phyloP scores from a whole-genome alignment of 2,888 invertebrate genomes.

The Erebia epiphron region DNA sequence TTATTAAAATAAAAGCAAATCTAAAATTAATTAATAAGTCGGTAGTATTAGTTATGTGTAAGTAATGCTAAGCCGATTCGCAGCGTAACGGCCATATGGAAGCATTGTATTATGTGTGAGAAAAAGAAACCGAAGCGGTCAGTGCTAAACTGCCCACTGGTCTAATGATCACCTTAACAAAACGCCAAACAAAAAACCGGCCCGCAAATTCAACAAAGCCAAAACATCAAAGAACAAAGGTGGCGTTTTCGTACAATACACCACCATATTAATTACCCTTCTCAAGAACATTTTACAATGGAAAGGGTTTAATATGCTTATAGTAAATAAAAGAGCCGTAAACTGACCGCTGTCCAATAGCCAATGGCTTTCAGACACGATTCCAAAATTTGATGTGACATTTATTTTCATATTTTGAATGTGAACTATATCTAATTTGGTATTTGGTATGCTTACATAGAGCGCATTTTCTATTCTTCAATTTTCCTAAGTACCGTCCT shows the following conservation, averaged over 20 bases:
- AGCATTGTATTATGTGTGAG: conserved; percentile 63
- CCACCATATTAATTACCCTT: conserved; percentile 78
- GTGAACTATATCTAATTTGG: no score
- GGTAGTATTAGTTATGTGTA: no score
- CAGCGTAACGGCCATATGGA: conserved; percentile 58
- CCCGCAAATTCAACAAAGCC: conserved; percentile 61
- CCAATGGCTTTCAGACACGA: conserved; percentile 48
- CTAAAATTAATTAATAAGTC: no score
- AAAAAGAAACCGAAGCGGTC: conserved; percentile 60
- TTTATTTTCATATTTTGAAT: conserved; percentile 44
- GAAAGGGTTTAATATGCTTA: conserved; percentile 80
- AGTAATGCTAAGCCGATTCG: no score
- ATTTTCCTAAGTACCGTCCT: no score
- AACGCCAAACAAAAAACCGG: conserved; percentile 60
- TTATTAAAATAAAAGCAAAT: no score
- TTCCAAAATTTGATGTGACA: conserved; percentile 68
- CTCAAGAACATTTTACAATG: conserved; percentile 63
- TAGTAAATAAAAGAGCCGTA: conserved; percentile 75
- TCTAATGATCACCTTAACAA: conserved; percentile 77
- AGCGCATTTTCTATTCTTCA: no score
- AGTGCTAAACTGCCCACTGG: conserved; percentile 73
- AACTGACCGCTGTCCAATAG: conserved; percentile 71
- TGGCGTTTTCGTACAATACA: conserved; percentile 72
- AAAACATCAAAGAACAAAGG: conserved; percentile 69
- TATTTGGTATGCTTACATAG: no score